These are phyloP conservation scores for Panurus biarmicus DNA, from an alignment of 2,113 vertebrate species.

Conservation along the genomic window DNA sequence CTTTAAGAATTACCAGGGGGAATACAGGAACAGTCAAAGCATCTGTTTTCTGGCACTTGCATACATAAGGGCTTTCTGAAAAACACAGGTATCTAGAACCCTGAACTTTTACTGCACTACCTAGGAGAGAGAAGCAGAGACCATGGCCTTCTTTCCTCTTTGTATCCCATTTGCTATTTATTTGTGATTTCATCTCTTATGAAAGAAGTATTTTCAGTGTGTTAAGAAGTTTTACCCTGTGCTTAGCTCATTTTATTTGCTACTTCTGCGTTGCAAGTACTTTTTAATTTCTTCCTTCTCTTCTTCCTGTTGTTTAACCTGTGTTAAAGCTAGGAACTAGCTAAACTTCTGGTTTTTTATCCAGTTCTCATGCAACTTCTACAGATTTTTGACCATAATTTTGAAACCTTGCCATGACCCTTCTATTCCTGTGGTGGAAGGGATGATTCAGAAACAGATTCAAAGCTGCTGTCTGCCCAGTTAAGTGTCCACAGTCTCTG, in stretches of 20 bases:
- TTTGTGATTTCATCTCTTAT: background rate
- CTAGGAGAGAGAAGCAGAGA: background rate
- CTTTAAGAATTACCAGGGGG: background rate
- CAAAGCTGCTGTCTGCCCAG: background rate
- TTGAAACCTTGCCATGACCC: background rate
- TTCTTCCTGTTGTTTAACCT: background rate
- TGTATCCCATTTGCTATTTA: background rate
- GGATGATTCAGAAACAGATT: background rate
- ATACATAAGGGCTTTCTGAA: background rate
- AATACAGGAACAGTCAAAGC: background rate
- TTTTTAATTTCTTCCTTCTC: background rate
- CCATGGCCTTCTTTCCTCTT: background rate
- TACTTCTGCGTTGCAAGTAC: background rate
- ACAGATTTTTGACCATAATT: background rate
- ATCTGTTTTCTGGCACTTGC: background rate
- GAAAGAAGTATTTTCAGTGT: too few species aligned
- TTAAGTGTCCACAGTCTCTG: background rate
- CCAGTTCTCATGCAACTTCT: accelerated
- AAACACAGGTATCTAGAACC: background rate
- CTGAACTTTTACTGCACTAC: background rate
- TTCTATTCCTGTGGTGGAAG: background rate
- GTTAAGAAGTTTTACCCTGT: too few species aligned
- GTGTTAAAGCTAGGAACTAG: background rate
- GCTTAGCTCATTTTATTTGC: background rate
- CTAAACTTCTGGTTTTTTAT: background rate